Evolutionary conservation across 2,888 invertebrate genomes (phyloP).

Genomic region (Parthenolecanium corni): DNA sequence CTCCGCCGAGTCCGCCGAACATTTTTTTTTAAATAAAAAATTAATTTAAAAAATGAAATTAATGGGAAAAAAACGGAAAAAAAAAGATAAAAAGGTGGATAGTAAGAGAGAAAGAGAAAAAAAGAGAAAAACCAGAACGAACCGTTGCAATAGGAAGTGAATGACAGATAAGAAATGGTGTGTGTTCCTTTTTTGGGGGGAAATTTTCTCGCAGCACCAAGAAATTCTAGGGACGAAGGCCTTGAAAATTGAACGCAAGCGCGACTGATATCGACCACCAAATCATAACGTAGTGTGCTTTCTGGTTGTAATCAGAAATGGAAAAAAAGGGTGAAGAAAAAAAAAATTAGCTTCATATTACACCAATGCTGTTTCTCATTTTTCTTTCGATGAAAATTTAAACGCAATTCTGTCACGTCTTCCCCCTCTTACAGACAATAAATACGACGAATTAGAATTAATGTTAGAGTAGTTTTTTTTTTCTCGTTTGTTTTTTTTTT

Average conservation of each 20-base stretch:
- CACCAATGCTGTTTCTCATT: too few species aligned
- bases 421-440: too few species aligned
- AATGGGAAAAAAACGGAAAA: background rate
- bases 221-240: slow-evolving; percentile 7
- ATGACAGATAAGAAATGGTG: slow-evolving; percentile 10
- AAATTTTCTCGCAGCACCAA: background rate
- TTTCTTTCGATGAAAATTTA: too few species aligned
- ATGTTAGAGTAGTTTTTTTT: too few species aligned
- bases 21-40: background rate
- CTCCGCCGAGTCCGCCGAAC: slow-evolving; percentile 20
- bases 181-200: background rate
- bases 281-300: too few species aligned
- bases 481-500: too few species aligned
- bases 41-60: background rate
- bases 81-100: background rate
- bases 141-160: slow-evolving; percentile 4
- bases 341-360: too few species aligned
- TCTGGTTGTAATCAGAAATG: too few species aligned
- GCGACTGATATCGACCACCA: slow-evolving; percentile 10
- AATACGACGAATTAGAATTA: too few species aligned
- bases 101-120: background rate
- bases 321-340: too few species aligned
- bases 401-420: too few species aligned
- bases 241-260: slow-evolving; percentile 21
- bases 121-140: background rate